These are phyloP conservation scores for Plodia interpunctella DNA, from an alignment of 1,140 invertebrate genomes.

Conservation along the genomic window DNA sequence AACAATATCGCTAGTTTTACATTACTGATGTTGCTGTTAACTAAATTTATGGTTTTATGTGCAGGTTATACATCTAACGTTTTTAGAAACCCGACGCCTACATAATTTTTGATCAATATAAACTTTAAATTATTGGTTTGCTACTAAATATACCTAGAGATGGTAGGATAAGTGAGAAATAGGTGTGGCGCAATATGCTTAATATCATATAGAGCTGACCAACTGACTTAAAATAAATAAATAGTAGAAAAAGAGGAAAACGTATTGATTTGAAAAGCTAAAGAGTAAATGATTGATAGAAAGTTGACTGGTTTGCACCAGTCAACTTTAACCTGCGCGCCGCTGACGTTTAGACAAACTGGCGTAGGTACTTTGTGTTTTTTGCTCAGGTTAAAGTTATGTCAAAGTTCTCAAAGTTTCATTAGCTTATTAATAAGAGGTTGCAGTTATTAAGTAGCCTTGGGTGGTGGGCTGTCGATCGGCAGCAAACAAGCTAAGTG, in stretches of 20 bases:
- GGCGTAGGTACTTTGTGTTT: too few relatives aligned
- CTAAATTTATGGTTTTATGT: not conserved
- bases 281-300: too few relatives aligned
- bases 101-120: not conserved
- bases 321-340: too few relatives aligned
- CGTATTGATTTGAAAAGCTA: too few relatives aligned
- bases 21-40: not conserved
- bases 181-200: not conserved
- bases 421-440: not conserved
- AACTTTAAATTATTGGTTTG: constrained; percentile 14
- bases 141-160: too few relatives aligned
- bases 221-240: not conserved
- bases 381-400: not conserved
- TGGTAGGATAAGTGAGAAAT: not conserved
- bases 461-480: constrained; percentile 49
- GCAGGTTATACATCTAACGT: not conserved
- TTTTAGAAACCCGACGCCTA: not conserved
- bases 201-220: too few relatives aligned
- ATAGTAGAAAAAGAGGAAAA: not conserved
- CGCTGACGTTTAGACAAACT: too few relatives aligned
- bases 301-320: too few relatives aligned
- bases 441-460: constrained; percentile 26
- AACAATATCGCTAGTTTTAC: not conserved
- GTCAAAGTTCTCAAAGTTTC: not conserved
- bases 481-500: constrained; percentile 46